Conservation (phyloP, 2,797 vertebrate species). For the Cirrhinus molitorella region DNA sequence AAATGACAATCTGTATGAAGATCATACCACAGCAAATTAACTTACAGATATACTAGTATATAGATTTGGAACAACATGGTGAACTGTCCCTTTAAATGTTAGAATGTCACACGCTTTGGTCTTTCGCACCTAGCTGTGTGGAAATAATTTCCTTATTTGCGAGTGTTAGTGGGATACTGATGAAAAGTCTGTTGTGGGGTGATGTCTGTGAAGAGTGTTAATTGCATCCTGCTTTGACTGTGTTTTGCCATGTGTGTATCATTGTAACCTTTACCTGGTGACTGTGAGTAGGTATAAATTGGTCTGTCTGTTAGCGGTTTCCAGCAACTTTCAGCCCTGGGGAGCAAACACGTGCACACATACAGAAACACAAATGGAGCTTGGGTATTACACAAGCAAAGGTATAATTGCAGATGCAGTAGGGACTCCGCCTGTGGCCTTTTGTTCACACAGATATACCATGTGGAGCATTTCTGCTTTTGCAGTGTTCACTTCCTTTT, state of each 20-base stretch:
- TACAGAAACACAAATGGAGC: neutral
- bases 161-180: slow-evolving; percentile 35
- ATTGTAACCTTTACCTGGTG: slow-evolving; percentile 61
- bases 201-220: slow-evolving; percentile 55
- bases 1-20: no score
- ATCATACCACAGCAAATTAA: no score
- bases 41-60: no score
- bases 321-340: slow-evolving; percentile 40
- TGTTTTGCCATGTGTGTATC: slow-evolving; percentile 59
- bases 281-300: slow-evolving; percentile 17
- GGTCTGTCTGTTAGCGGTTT: slow-evolving; percentile 43
- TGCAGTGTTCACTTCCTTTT: slow-evolving; percentile 50
- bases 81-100: slow-evolving; percentile 3
- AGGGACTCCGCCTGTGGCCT: slow-evolving; percentile 5
- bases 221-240: slow-evolving; percentile 62
- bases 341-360: slow-evolving; percentile 2
- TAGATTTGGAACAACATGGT: no score
- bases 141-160: slow-evolving; percentile 46
- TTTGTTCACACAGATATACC: slow-evolving; percentile 18
- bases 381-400: slow-evolving; percentile 46
- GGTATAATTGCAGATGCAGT: slow-evolving; percentile 55
- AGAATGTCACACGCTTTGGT: slow-evolving; percentile 7
- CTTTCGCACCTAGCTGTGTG: slow-evolving; percentile 24
- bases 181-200: slow-evolving; percentile 35
- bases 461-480: slow-evolving; percentile 54